A percentile compares a stretch with the other conserved stretches of the same genome.
Conservation (phyloP, 2,113 vertebrate genomes). For the Pangasianodon gigas region DNA sequence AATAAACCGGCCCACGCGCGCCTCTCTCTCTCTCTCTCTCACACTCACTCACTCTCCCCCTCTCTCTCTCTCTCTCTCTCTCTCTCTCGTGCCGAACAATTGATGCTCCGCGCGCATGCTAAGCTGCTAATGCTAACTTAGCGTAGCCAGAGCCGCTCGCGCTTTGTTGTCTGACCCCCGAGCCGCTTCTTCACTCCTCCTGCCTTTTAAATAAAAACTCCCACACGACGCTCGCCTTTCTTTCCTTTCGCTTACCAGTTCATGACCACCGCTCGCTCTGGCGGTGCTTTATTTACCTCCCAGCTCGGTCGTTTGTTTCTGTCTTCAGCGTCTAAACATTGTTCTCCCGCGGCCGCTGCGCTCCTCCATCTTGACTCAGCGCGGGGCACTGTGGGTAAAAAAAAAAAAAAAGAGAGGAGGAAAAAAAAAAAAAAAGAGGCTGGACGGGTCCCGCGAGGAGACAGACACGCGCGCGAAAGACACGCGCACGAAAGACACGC, state of each 20-base stretch:
- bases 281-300: slow-evolving; percentile 40
- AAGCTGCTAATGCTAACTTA: slow-evolving; percentile 57
- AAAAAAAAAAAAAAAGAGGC: not conserved
- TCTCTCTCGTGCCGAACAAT: slow-evolving; percentile 64
- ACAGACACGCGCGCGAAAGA: slow-evolving; percentile 36
- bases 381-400: slow-evolving; percentile 76
- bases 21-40: slow-evolving; percentile 17
- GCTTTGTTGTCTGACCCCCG: slow-evolving; percentile 52
- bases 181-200: slow-evolving; percentile 10
- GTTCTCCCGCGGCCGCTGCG: slow-evolving; percentile 77
- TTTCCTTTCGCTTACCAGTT: slow-evolving; percentile 65
- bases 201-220: not conserved
- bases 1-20: slow-evolving; percentile 70
- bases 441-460: slow-evolving; percentile 65
- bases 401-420: not conserved
- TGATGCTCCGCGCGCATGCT: slow-evolving; percentile 66
- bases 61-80: not conserved
- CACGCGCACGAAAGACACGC: not conserved
- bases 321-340: slow-evolving; percentile 76
- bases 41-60: not conserved
- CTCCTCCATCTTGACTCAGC: slow-evolving; percentile 79
- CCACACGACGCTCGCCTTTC: not conserved
- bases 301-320: slow-evolving; percentile 45
- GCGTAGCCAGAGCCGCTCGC: slow-evolving; percentile 37
- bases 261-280: slow-evolving; percentile 67